Percentiles rank a stretch among this genome's conserved stretches.
phyloP scores from a whole-genome alignment of 2,113 vertebrate genomes.

The Vulpes lagopus region DNA sequence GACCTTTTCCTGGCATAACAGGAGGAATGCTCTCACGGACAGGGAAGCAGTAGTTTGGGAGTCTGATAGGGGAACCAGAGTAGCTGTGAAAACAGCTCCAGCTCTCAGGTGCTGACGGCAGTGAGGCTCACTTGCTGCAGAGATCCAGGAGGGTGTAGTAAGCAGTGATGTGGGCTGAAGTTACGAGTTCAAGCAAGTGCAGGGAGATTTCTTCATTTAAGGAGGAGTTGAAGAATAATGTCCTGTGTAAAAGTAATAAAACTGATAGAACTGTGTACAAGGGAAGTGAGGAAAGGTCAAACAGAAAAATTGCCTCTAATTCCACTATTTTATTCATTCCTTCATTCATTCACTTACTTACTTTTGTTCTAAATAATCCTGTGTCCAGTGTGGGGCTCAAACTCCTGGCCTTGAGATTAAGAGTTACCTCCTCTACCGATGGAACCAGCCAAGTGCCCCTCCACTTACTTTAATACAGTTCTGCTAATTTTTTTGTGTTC shows the following conservation, averaged over 20 bases:
- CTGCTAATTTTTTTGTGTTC: not conserved
- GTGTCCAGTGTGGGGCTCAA: not conserved
- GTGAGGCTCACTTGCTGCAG: fast-evolving
- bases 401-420: not conserved
- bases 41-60: not conserved
- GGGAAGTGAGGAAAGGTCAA: not conserved
- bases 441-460: not conserved
- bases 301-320: not conserved
- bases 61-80: not conserved
- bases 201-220: not conserved
- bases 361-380: too few species aligned
- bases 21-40: not conserved
- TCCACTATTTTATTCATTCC: not conserved
- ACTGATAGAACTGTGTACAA: not conserved
- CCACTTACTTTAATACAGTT: not conserved
- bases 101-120: not conserved
- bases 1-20: not conserved
- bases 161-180: not conserved
- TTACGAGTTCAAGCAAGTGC: not conserved
- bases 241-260: not conserved
- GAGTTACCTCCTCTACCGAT: not conserved
- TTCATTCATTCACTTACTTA: not conserved
- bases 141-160: not conserved
- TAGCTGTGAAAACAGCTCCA: not conserved
- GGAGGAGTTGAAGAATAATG: not conserved